A percentile compares a stretch with the other conserved stretches of the same genome.
phyloP scores from a whole-genome alignment of 2,888 invertebrate species.

The Altica lythri region DNA sequence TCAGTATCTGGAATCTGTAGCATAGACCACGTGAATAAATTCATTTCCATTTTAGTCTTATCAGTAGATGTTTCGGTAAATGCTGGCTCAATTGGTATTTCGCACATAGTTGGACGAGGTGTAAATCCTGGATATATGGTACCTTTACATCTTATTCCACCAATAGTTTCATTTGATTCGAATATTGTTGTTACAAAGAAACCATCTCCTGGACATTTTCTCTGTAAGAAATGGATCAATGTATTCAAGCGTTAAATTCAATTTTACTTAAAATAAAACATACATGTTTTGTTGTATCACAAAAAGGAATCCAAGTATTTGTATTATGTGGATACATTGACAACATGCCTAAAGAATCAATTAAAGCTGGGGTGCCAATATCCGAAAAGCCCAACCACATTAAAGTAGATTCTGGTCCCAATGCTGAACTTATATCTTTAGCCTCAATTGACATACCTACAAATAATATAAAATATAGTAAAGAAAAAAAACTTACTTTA shows the following conservation, averaged over 20 bases:
- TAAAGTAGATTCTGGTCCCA: slow-evolving; percentile 70
- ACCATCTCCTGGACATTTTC: slow-evolving; percentile 71
- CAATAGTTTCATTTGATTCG: slow-evolving; percentile 76
- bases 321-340: slow-evolving; percentile 71
- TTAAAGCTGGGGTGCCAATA: slow-evolving; percentile 75
- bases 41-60: slow-evolving; percentile 81
- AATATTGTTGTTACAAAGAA: slow-evolving; percentile 79
- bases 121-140: slow-evolving; percentile 83
- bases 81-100: slow-evolving; percentile 69
- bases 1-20: slow-evolving; percentile 67
- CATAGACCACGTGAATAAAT: slow-evolving; percentile 68
- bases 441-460: slow-evolving; percentile 52
- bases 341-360: slow-evolving; percentile 78
- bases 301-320: slow-evolving; percentile 80
- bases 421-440: slow-evolving; percentile 65
- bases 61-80: slow-evolving; percentile 65
- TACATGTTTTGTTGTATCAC: slow-evolving; percentile 75
- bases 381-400: slow-evolving; percentile 83
- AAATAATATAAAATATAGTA: neutral
- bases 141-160: slow-evolving; percentile 89
- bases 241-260: neutral
- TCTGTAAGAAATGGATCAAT: slow-evolving; percentile 51
- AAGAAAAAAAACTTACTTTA: slow-evolving; percentile 2
- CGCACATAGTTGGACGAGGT: slow-evolving; percentile 81
- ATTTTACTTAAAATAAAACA: slow-evolving; percentile 45